Conservation (phyloP, 2,797 vertebrate genomes). For the Coracias cyanogaster region DNA sequence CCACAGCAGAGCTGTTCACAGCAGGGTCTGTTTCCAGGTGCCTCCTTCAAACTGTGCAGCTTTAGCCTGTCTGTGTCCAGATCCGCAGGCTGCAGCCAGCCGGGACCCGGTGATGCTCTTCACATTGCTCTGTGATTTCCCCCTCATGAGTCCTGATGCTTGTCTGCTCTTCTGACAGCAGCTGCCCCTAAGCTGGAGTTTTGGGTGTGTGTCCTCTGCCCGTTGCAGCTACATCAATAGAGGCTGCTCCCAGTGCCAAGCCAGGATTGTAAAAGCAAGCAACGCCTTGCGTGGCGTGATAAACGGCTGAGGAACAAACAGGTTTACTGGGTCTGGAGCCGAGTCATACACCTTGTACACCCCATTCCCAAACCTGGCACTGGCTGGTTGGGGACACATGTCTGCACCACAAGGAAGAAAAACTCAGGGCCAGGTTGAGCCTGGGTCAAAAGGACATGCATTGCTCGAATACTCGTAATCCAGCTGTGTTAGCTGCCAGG, state of each 20-base stretch:
- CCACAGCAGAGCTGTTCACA: neutral
- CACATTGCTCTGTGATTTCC: fast-evolving
- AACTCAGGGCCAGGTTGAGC: neutral
- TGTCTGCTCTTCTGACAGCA: neutral
- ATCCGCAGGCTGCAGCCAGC: neutral
- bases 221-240: neutral
- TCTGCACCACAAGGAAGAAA: neutral
- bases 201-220: neutral
- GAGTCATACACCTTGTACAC: neutral
- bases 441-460: fast-evolving
- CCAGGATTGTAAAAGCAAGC: neutral
- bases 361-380: neutral
- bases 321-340: neutral
- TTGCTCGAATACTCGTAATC: neutral
- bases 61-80: neutral
- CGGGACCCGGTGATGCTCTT: neutral
- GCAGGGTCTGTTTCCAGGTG: neutral
- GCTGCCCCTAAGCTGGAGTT: neutral
- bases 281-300: fast-evolving
- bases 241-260: neutral
- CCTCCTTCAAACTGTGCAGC: neutral
- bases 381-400: fast-evolving
- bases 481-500: neutral
- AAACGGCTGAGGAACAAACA: neutral
- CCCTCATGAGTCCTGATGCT: neutral